Evolutionary conservation across 2,797 vertebrate species (phyloP).

Genomic region (Megaceryle alcyon): DNA sequence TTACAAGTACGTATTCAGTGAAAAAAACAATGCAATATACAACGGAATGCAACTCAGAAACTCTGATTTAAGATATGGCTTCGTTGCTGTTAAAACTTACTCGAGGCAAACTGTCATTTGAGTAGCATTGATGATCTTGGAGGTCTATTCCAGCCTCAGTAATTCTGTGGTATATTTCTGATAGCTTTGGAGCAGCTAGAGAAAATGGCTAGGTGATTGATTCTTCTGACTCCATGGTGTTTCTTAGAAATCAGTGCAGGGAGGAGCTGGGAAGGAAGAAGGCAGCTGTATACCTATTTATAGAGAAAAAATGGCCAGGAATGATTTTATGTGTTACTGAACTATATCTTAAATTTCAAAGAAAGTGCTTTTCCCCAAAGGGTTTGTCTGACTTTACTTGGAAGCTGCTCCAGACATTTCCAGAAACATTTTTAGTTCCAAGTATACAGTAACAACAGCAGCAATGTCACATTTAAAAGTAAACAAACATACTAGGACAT

Average conservation of each 20-base stretch:
- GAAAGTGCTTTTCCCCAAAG: neutral
- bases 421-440: neutral
- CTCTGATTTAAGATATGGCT: neutral
- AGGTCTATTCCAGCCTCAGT: no score
- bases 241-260: constrained; percentile 17
- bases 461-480: neutral
- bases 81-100: neutral
- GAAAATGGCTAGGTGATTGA: neutral
- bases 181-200: neutral
- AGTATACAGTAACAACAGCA: neutral
- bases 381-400: neutral
- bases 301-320: neutral
- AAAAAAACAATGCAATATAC: neutral
- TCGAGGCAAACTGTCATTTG: neutral
- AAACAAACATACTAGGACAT: neutral
- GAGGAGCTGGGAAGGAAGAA: neutral
- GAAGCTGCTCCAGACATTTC: constrained; percentile 1
- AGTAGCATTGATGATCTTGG: neutral
- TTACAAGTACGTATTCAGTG: neutral
- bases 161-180: neutral
- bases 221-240: neutral
- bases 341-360: neutral
- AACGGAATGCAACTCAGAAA: neutral
- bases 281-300: constrained; percentile 24
- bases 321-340: neutral